Base-by-base conservation (phyloP, 1,140 invertebrate species). In the Aethina tumida region DNA sequence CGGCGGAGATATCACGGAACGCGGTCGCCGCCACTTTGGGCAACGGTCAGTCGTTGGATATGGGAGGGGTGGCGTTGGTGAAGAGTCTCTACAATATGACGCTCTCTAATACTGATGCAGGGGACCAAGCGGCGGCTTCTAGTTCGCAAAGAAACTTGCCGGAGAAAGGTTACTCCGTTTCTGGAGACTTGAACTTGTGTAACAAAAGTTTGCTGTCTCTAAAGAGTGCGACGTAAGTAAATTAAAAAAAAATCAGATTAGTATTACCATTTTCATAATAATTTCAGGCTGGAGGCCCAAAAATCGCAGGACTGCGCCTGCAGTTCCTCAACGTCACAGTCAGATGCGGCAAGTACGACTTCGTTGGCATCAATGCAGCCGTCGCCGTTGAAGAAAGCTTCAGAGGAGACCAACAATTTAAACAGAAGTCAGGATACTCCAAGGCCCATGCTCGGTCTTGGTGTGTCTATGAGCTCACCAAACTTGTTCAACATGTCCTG, bases 1-100 rank as follows among this genome's bases (percentile, higher is more conserved):
- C 73, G 2, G 65, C 81, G 42, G 80, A 83, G 62, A 75, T 82
- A 55, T 76, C 78, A 1, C 68, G 77, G 25, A 78, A 77, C 59
- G 70, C 73, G 1, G 56, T 69, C 10, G 56, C 67, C 18, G 67
- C 66, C 35, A 66, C 63, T 4, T 63, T 65, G 44, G 63, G 46
- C 14, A 37, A 40, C 15, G 38, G 32, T 8, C 59, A 35, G 2
- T 53, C 55, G 43, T 32, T 35, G n/a, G 50, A 53, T 10, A 38
- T 48, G 0, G 30, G 32, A 5, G 45, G 45, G 21, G 35, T 53
- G 12, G 46, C 43, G 10, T 26, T 37, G 2, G 35, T 39, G 4
- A 42, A 49, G 17, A 45, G 39, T 31, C n/a, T n/a, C n/a, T n/a
- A 52, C 32, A 49, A 41, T 22, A 18, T 45, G 13, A 39, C 41